Conservation (phyloP, 2,113 vertebrate genomes). For the Mugil cephalus region DNA sequence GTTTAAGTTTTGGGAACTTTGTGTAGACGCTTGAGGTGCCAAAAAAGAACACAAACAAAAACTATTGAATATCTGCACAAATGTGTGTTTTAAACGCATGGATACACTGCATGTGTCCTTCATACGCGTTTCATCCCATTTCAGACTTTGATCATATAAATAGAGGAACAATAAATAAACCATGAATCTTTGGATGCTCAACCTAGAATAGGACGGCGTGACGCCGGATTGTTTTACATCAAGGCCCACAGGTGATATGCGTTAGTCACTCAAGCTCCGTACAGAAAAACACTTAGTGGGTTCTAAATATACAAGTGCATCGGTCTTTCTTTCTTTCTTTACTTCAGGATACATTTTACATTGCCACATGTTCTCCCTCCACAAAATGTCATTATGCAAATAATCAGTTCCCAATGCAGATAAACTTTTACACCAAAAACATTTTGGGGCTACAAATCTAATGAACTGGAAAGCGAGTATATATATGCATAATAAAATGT, state of each 20-base stretch:
- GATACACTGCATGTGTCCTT: neutral
- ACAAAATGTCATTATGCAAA: too few species aligned
- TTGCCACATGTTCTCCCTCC: too few species aligned
- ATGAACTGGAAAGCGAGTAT: too few species aligned
- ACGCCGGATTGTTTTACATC: constrained; percentile 24
- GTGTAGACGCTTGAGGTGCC: neutral
- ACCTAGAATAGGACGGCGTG: constrained; percentile 16
- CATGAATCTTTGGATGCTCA: constrained; percentile 6
- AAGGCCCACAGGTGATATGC: neutral
- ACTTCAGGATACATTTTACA: too few species aligned
- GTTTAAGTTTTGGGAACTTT: constrained; percentile 2
- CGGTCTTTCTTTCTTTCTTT: too few species aligned
- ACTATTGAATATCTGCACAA: neutral
- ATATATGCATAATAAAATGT: too few species aligned
- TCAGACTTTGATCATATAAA: constrained; percentile 15
- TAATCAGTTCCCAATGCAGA: too few species aligned
- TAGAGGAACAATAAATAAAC: constrained; percentile 30
- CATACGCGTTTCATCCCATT: neutral
- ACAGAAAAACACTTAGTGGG: constrained; percentile 27
- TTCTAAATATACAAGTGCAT: constrained; percentile 22
- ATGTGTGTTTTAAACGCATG: neutral
- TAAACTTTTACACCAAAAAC: too few species aligned
- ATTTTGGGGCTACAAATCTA: too few species aligned
- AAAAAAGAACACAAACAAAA: constrained; percentile 1
- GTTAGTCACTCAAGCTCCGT: constrained; percentile 33